These are phyloP conservation scores for Mixornis gularis DNA, from an alignment of 2,113 vertebrate genomes.

Conservation along the genomic window DNA sequence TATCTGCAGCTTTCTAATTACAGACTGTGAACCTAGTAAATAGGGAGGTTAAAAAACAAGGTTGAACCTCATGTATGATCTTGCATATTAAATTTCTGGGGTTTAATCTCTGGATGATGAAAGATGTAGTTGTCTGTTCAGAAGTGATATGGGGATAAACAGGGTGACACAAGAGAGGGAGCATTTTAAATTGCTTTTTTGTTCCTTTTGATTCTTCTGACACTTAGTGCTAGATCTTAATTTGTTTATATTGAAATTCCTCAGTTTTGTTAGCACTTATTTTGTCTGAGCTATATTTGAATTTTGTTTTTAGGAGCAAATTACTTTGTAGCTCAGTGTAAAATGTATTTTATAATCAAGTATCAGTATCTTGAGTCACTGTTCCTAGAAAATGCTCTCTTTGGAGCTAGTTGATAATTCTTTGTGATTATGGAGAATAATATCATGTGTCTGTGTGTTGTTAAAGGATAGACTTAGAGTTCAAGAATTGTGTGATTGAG, in stretches of 20 bases:
- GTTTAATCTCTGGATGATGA: constrained; percentile 5
- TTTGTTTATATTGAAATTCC: not conserved
- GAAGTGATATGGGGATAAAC: not conserved
- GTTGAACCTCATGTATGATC: not conserved
- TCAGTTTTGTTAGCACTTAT: not conserved
- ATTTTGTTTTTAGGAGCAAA: not conserved
- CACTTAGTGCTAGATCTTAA: not conserved
- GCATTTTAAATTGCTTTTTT: constrained; percentile 9
- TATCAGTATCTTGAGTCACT: not conserved
- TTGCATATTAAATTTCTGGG: not conserved
- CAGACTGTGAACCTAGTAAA: not conserved
- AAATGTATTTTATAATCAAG: not conserved
- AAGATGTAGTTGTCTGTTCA: constrained; percentile 11
- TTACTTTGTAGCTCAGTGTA: not conserved
- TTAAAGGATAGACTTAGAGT: not conserved
- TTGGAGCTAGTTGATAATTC: not conserved
- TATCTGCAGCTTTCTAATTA: constrained; percentile 13
- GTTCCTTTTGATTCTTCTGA: not conserved
- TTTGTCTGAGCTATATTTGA: constrained; percentile 3
- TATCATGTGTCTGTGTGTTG: not conserved
- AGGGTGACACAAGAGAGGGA: not conserved
- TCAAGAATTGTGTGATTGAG: not conserved
- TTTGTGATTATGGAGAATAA: not conserved
- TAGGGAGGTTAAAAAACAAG: not conserved
- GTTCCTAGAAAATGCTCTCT: not conserved